Percentiles rank a stretch among this genome's conserved stretches.
phyloP scores from a whole-genome alignment of 1,140 invertebrate genomes.

The Semibalanus balanoides region DNA sequence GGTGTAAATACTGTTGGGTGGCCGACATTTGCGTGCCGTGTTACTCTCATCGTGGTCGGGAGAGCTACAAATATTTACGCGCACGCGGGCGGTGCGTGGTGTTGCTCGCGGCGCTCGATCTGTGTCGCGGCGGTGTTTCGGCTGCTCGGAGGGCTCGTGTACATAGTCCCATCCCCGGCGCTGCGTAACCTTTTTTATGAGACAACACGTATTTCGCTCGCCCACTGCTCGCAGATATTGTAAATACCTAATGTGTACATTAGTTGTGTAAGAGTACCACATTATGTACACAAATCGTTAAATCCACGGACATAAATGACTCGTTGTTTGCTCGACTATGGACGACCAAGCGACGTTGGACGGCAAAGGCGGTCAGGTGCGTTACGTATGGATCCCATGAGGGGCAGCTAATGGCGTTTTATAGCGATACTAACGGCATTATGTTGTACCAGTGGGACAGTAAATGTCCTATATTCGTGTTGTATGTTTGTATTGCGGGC shows the following conservation, averaged over 20 bases:
- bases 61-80: constrained; percentile 1
- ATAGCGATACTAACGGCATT: no score
- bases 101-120: neutral
- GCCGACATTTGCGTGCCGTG: neutral
- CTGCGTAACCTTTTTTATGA: neutral
- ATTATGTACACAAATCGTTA: constrained; percentile 2
- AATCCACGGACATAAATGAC: neutral
- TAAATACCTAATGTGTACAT: constrained; percentile 2
- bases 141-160: neutral
- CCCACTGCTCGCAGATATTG: neutral
- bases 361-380: no score
- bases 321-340: constrained; percentile 15
- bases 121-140: no score
- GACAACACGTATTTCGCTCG: neutral
- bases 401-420: no score
- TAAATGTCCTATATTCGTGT: no score
- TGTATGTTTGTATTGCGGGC: no score
- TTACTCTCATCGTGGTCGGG: neutral
- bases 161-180: neutral
- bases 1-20: neutral
- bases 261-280: neutral
- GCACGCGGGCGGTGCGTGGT: neutral
- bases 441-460: no score
- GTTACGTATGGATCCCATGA: no score
- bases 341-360: no score